Conservation (phyloP, 1,140 invertebrate genomes). For the Sesamia nonagrioides region DNA sequence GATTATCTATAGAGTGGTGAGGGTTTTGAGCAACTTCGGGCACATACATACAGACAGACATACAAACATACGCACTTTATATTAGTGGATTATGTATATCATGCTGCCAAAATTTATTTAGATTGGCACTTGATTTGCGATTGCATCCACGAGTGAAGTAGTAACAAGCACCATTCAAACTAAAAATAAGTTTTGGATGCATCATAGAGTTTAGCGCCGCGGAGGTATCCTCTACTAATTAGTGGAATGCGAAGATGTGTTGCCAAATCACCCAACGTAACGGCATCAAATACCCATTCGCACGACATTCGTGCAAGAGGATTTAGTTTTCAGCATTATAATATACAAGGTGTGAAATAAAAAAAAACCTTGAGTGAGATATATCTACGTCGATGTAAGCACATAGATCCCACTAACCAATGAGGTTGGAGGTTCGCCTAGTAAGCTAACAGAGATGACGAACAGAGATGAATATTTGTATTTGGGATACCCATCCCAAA, state of each 20-base stretch:
- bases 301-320: not conserved
- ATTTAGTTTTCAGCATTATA: not conserved
- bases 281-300: not conserved
- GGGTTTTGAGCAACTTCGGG: no score
- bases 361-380: no score
- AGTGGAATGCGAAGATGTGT: not conserved
- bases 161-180: not conserved
- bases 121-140: not conserved
- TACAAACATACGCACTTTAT: no score
- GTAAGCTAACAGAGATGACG: no score
- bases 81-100: no score
- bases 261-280: not conserved
- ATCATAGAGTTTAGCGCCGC: not conserved
- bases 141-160: not conserved
- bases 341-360: not conserved
- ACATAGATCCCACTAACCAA: no score
- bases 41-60: no score
- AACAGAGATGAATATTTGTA: no score
- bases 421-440: no score
- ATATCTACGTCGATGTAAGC: no score
- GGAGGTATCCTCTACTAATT: not conserved
- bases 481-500: no score
- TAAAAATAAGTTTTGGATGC: constrained; percentile 5
- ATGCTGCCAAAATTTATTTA: not conserved
- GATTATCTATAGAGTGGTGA: no score